Conservation (phyloP, 2,888 invertebrate species). For the Liopterus haemorrhoidalis region DNA sequence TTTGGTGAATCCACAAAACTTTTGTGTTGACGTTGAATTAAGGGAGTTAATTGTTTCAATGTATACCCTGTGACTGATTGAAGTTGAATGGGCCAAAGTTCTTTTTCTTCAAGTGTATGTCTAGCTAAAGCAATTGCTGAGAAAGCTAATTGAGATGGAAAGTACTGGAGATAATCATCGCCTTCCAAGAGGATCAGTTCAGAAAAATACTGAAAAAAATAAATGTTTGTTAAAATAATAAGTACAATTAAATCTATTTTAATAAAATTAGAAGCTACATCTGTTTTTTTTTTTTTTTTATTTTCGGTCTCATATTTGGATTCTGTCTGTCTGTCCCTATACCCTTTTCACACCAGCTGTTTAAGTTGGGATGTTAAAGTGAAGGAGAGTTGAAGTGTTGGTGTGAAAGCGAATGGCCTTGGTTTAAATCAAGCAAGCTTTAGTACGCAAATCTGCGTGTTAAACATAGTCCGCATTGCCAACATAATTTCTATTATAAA, state of each 20-base stretch:
- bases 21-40: slow-evolving; percentile 48
- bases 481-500: too few species aligned
- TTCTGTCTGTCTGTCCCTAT: too few species aligned
- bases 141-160: slow-evolving; percentile 43
- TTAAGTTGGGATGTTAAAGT: too few species aligned
- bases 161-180: slow-evolving; percentile 36
- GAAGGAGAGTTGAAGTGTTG: too few species aligned
- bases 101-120: slow-evolving; percentile 39
- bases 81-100: slow-evolving; percentile 45
- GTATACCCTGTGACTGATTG: slow-evolving; percentile 47
- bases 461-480: too few species aligned
- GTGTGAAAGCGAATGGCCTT: too few species aligned
- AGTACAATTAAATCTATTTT: slow-evolving; percentile 5
- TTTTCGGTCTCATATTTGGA: too few species aligned
- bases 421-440: too few species aligned
- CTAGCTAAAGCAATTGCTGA: slow-evolving; percentile 40
- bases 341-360: too few species aligned
- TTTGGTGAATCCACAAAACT: slow-evolving; percentile 47
- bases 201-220: slow-evolving; percentile 37
- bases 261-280: slow-evolving; percentile 2
- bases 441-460: too few species aligned
- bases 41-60: slow-evolving; percentile 47
- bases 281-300: too few species aligned
- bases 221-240: slow-evolving; percentile 3
- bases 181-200: slow-evolving; percentile 43